phyloP scores from a whole-genome alignment of 2,888 invertebrate species.

The Bellardia pandia region DNA sequence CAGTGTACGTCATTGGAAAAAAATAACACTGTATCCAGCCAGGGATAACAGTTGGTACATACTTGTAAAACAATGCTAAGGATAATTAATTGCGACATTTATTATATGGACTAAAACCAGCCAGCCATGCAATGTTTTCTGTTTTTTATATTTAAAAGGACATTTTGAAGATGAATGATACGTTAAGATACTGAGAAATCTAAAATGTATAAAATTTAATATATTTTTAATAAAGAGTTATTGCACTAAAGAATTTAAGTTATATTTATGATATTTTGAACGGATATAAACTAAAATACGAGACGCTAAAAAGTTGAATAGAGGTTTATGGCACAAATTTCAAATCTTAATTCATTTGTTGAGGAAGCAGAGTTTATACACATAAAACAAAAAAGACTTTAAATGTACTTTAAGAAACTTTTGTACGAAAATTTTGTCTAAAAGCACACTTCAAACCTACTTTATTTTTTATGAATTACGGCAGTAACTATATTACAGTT shows the following conservation, averaged over 20 bases:
- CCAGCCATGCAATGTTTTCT: neutral
- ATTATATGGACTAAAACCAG: slow-evolving; percentile 23
- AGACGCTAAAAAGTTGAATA: no score
- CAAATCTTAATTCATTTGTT: no score
- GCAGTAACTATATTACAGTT: no score
- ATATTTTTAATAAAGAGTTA: neutral
- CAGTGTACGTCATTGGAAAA: neutral
- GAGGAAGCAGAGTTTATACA: no score
- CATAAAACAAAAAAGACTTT: no score
- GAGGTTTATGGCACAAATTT: no score
- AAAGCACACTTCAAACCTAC: no score
- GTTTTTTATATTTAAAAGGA: neutral
- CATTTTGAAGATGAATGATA: neutral
- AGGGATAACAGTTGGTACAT: slow-evolving; percentile 35
- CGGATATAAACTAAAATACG: no score
- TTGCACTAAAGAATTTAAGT: neutral
- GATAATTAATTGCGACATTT: slow-evolving; percentile 54
- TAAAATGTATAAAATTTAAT: neutral
- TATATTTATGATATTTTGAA: no score
- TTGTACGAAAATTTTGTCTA: no score
- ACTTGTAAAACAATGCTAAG: slow-evolving; percentile 44
- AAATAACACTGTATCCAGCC: neutral
- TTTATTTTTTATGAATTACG: no score
- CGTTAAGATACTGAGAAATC: neutral
- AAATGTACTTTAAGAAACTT: no score